phyloP scores from a whole-genome alignment of 2,888 invertebrate genomes.

The Pachymerium ferrugineum region DNA sequence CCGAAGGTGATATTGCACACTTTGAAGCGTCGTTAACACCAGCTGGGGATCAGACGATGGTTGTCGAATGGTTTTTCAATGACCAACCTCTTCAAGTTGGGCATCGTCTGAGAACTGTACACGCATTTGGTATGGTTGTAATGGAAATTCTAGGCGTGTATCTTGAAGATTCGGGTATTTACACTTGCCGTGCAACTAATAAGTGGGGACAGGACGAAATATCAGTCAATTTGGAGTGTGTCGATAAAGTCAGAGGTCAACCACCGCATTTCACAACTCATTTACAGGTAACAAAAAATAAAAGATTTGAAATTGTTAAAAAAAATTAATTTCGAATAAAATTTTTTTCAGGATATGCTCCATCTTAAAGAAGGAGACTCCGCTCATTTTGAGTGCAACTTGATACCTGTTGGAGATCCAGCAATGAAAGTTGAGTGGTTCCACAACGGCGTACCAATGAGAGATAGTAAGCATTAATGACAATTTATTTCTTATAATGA shows the following conservation, averaged over 20 bases:
- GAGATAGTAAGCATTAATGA: constrained; percentile 55
- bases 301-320: not conserved
- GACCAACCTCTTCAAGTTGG: constrained; percentile 63
- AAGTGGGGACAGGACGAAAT: constrained; percentile 84
- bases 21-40: constrained; percentile 95
- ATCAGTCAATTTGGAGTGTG: constrained; percentile 71
- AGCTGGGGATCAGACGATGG: constrained; percentile 86
- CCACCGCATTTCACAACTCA: constrained; percentile 84
- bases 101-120: constrained; percentile 84
- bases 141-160: constrained; percentile 92
- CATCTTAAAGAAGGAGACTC: constrained; percentile 87
- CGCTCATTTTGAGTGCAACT: constrained; percentile 90
- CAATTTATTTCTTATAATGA: too few species aligned
- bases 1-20: constrained; percentile 94
- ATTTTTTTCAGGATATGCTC: constrained; percentile 59
- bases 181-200: constrained; percentile 82
- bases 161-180: constrained; percentile 83
- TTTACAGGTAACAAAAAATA: constrained; percentile 51
- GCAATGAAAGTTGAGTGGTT: constrained; percentile 94
- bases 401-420: constrained; percentile 90
- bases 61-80: constrained; percentile 94
- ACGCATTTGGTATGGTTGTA: constrained; percentile 96
- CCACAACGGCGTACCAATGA: constrained; percentile 82
- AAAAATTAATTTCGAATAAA: not conserved
- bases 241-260: constrained; percentile 73